Evolutionary conservation across 2,113 vertebrate genomes (phyloP), one percentile per base, ranked within the genome.

Genomic region (Sorex araneus): DNA sequence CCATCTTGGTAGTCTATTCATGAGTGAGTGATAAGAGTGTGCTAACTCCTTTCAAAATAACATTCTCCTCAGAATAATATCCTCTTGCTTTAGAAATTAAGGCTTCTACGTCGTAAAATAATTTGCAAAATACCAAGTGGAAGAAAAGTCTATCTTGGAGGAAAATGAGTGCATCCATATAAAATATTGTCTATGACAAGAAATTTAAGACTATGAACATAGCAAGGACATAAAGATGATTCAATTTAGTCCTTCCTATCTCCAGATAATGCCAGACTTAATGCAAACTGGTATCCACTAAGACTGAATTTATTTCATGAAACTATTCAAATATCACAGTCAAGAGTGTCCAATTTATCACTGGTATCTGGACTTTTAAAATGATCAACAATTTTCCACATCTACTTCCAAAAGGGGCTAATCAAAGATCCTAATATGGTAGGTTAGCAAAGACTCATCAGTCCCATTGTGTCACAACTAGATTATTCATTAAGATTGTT

Each of bases 371-470:
- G 67, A 8, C 9, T 94, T 93, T 34, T 11, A 87, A 77, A 47
- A 91, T 84, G 57, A 82, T 3, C 19, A 86, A 63, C 16, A 89
- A 32, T 4, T 57, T 8, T 94, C 18, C 27, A 11, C 27, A 87
- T 8, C 27, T 67, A 69, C 57, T 60, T 60, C 18, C 57, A 60
- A 60, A 23, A 5, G 18, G 21, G 3, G 7, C 57, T 60, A 60
- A 87, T 93, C 30, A 93, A 94, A 95, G 63, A 43, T 50, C 95
- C 89, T 89, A 97, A 85, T 83, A 82, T 93, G 94, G 75, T 81
- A 96, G 97, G 96, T 94, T 84, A 95, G 60, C 43, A 94, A 95
- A 91, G 96, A 28, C 19, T 34, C 93, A 95, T 90, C 93, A 96
- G 94, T 95, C 96, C 84, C 84, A 93, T 40, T 83, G 83, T 79